phyloP scores from a whole-genome alignment of 2,888 invertebrate genomes.

The Diabrotica balteata region DNA sequence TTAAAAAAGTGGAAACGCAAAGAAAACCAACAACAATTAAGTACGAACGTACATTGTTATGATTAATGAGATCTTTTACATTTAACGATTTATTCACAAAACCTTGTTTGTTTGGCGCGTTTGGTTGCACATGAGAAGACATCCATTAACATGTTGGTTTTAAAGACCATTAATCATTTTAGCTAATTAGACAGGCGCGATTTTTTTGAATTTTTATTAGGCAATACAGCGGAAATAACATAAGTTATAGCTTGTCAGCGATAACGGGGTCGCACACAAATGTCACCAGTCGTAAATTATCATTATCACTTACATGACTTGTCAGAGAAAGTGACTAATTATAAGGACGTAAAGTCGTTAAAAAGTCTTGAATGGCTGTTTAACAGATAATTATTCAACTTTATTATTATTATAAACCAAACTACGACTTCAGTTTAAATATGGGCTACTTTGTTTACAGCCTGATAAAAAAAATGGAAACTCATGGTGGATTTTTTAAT shows the following conservation, averaged over 20 bases:
- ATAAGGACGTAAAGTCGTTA: slow-evolving; percentile 47
- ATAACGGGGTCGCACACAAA: slow-evolving; percentile 54
- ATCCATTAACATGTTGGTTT: slow-evolving; percentile 38
- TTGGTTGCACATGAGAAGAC: slow-evolving; percentile 39
- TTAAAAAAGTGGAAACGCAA: too few relatives aligned
- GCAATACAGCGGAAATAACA: slow-evolving; percentile 53
- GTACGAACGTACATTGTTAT: background rate
- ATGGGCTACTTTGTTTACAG: too few relatives aligned
- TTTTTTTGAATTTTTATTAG: slow-evolving; percentile 49
- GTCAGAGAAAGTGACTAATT: slow-evolving; percentile 51
- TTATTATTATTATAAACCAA: slow-evolving; percentile 34
- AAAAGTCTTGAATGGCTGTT: slow-evolving; percentile 45
- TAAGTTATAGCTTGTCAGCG: slow-evolving; percentile 54
- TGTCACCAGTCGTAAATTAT: slow-evolving; percentile 55
- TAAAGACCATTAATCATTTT: slow-evolving; percentile 44
- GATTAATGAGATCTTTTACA: background rate
- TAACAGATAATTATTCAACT: slow-evolving; percentile 48
- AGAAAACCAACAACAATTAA: too few relatives aligned
- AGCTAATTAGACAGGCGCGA: slow-evolving; percentile 50
- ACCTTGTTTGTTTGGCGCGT: slow-evolving; percentile 32
- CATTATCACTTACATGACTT: slow-evolving; percentile 49
- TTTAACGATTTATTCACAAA: slow-evolving; percentile 27
- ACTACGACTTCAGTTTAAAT: too few relatives aligned
- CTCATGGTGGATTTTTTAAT: too few relatives aligned
- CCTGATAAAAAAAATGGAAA: too few relatives aligned